Conservation (phyloP, 2,797 vertebrate species). For the Catharus ustulatus region DNA sequence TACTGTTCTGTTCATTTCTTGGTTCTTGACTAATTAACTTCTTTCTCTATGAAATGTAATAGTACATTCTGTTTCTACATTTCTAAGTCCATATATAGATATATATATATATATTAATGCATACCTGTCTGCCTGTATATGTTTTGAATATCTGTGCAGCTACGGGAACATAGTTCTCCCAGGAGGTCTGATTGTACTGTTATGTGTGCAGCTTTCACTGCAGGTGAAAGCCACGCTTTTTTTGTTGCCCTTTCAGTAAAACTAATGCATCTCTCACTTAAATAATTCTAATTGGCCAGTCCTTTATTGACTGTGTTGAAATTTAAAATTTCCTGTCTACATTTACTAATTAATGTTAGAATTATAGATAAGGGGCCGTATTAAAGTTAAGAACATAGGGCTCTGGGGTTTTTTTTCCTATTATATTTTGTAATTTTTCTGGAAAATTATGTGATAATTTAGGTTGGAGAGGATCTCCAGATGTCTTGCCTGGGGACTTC, state of each 20-base stretch:
- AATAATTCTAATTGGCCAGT: neutral
- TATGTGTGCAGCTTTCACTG: neutral
- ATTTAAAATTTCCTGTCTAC: neutral
- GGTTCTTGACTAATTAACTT: slow-evolving; percentile 70
- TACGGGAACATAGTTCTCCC: neutral
- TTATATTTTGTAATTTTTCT: neutral
- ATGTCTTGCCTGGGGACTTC: neutral
- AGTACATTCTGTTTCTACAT: slow-evolving; percentile 48
- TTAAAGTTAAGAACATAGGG: neutral
- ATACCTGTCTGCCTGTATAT: neutral
- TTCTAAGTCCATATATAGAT: neutral
- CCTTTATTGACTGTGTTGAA: neutral
- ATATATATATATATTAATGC: neutral
- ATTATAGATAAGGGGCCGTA: neutral
- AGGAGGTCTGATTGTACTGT: neutral
- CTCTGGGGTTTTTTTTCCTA: neutral
- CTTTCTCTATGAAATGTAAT: slow-evolving; percentile 37
- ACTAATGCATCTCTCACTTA: neutral
- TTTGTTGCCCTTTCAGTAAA: neutral
- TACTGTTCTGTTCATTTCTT: slow-evolving; percentile 69
- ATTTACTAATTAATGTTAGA: neutral
- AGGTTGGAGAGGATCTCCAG: neutral
- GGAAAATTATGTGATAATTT: neutral
- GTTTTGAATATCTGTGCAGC: neutral
- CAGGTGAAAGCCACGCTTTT: neutral